Evolutionary conservation across 1,140 invertebrate genomes (phyloP).

Genomic region (Hypothenemus hampei): DNA sequence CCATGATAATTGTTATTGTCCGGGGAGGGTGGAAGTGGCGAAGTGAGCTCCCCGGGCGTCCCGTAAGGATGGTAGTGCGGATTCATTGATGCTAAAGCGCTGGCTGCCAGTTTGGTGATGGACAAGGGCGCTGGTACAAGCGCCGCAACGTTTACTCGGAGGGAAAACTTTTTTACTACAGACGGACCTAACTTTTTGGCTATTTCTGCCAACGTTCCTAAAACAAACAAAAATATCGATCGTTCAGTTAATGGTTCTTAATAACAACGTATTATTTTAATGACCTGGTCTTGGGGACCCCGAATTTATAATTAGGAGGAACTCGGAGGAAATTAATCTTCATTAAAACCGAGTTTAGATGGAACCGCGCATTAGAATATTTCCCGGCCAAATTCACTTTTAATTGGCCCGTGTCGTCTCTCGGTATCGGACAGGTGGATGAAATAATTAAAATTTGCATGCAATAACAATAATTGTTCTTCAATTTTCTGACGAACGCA

Average conservation of each 20-base stretch:
- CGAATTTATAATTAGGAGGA: constrained; percentile 36
- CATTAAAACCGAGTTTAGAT: constrained; percentile 34
- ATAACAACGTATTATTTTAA: no score
- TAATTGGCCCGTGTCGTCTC: no score
- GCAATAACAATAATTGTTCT: no score
- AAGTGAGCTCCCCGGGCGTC: constrained; percentile 58
- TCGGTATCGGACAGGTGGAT: no score
- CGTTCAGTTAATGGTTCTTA: no score
- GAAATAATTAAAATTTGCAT: no score
- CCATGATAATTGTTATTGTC: constrained; percentile 52
- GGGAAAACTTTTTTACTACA: no score
- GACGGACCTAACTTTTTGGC: not conserved
- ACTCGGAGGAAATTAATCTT: constrained; percentile 37
- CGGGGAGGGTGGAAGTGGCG: constrained; percentile 61
- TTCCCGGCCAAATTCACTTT: no score
- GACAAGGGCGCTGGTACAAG: constrained; percentile 36
- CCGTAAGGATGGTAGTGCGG: constrained; percentile 64
- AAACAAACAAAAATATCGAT: not conserved
- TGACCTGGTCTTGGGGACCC: no score
- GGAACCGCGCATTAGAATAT: no score
- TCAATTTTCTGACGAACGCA: no score
- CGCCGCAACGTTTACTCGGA: no score
- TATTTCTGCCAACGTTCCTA: not conserved
- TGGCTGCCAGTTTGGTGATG: constrained; percentile 60
- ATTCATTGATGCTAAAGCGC: constrained; percentile 61